Percentiles rank a stretch among this genome's conserved stretches.
phyloP scores from a whole-genome alignment of 2,888 invertebrate species.

The Tigriopus californicus region DNA sequence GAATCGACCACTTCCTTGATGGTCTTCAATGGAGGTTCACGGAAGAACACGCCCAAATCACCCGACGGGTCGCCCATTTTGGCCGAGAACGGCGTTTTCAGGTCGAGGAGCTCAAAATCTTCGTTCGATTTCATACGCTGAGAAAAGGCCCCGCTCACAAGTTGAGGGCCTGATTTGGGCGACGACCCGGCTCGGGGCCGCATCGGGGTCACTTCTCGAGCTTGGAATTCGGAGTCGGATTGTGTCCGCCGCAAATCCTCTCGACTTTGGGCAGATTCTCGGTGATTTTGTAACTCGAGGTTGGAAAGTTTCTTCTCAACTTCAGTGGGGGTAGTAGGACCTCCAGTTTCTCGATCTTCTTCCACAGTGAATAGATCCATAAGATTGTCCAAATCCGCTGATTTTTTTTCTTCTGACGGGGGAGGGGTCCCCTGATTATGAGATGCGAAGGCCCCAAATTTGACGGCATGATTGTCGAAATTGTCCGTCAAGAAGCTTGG shows the following conservation, averaged over 20 bases:
- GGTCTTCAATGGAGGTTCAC: neutral
- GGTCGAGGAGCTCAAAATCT: neutral
- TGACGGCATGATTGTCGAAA: neutral
- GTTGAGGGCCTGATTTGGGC: neutral
- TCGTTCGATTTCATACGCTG: neutral
- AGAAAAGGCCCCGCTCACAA: neutral
- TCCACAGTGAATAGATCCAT: neutral
- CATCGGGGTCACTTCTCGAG: too few relatives aligned
- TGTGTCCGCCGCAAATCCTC: too few relatives aligned
- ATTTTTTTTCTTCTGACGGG: neutral
- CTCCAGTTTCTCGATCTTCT: neutral
- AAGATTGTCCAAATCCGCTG: neutral
- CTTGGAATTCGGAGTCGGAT: too few relatives aligned
- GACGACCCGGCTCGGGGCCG: neutral
- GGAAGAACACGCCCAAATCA: neutral
- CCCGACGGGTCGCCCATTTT: neutral
- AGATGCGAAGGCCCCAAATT: slow-evolving; percentile 1
- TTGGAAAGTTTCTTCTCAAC: too few relatives aligned
- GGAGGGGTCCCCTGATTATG: neutral
- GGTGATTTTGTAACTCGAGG: too few relatives aligned
- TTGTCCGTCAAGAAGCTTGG: neutral
- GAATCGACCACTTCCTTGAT: too few relatives aligned
- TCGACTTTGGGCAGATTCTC: too few relatives aligned
- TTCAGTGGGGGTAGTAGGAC: too few relatives aligned
- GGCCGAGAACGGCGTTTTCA: neutral